Evolutionary conservation across 2,797 vertebrate genomes (phyloP), one percentile per base, ranked within the genome.

Genomic region (Pagetopsis macropterus): DNA sequence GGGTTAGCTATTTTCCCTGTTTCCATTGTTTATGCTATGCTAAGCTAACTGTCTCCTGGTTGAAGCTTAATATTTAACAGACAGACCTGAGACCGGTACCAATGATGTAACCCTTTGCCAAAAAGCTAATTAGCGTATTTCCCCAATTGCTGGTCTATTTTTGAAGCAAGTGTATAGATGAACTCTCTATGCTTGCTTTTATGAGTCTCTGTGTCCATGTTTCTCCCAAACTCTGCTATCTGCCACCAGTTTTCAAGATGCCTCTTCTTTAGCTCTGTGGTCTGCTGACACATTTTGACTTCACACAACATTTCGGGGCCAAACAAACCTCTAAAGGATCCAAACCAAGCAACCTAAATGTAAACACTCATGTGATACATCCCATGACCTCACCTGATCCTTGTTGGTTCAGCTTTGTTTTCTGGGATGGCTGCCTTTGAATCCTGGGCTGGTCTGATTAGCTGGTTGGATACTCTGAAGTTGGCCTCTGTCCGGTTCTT

Each of bases 381-480:
- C 12, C 12, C 16, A 11, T 64, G 66, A 72, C 23, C 91, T 89
- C 88, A 93, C 93, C 92, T 90, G 75, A 23, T 83, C n/a, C 31
- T 79, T 43, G 23, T 51, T 21, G 79, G 15, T 5, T 83, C 76
- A 5, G 65, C 63, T 78, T 83, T 87, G 54, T 64, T 87, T 76
- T 83, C 83, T 45, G 58, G 8, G 40, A 52, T 1, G 48, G 55
- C 51, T 10, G n/a, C 33, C 65, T 79, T 84, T 21, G 70, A 57
- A 33, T 79, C 72, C 58, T 65, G 80, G 23, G 48, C 59, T 12
- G 80, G 48, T 65, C 41, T 79, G 60, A 60, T 1, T 6, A 78
- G 57, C 50, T 64, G 76, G 45, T 74, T 79, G 17, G 87, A 61
- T 16, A 45, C 81, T 68, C 59, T 78, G 78, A 86, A 76, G 70